Evolutionary conservation across 2,113 vertebrate genomes (phyloP).

Genomic region (Pluvianellus socialis): DNA sequence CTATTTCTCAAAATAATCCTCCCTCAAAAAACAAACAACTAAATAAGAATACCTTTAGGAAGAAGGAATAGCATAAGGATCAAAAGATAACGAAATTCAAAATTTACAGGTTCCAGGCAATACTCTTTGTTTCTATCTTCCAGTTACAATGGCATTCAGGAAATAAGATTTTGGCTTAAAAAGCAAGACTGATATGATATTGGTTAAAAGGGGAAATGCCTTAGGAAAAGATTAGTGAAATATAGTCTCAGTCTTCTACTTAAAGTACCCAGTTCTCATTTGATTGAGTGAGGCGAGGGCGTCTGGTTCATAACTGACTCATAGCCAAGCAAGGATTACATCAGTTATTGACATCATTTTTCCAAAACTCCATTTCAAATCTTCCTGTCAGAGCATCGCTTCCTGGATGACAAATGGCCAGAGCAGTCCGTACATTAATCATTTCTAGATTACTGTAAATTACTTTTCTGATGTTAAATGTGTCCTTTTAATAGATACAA

Average conservation of each 20-base stretch:
- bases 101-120: background rate
- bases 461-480: background rate
- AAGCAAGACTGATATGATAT: background rate
- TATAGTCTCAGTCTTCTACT: background rate
- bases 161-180: background rate
- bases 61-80: background rate
- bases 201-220: background rate
- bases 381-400: background rate
- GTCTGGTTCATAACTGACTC: background rate
- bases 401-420: background rate
- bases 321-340: background rate
- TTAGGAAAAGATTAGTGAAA: background rate
- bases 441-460: background rate
- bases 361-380: background rate
- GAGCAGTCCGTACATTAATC: background rate
- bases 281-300: background rate
- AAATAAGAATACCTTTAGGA: background rate
- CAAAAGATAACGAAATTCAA: background rate
- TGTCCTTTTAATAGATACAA: background rate
- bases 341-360: background rate
- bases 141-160: background rate
- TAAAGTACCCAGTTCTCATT: background rate
- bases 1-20: background rate
- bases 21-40: background rate
- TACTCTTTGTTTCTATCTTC: background rate